Percentiles rank a stretch among this genome's conserved stretches.
Conservation (phyloP, 2,113 vertebrate species). For the Quiscalus mexicanus region DNA sequence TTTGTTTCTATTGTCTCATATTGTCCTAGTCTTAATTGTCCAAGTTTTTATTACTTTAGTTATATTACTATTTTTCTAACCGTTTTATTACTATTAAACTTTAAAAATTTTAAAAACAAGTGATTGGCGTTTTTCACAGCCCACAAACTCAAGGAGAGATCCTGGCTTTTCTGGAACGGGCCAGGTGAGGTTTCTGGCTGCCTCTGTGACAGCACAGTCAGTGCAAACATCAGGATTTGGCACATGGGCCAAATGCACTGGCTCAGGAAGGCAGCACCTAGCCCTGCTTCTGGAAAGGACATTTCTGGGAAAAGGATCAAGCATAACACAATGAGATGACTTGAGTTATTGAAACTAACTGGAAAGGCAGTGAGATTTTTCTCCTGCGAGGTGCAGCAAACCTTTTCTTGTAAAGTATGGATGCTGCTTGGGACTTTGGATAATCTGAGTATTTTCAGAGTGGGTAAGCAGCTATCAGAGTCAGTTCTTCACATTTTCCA, state of each 20-base stretch:
- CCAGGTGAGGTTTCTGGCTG: neutral
- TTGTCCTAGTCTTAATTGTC: too few species aligned
- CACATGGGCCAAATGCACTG: fast-evolving
- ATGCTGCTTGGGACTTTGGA: neutral
- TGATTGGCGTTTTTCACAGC: too few species aligned
- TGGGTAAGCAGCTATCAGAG: neutral
- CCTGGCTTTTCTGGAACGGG: neutral
- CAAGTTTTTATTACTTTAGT: too few species aligned
- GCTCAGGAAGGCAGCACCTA: fast-evolving
- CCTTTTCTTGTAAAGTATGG: neutral
- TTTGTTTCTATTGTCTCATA: too few species aligned
- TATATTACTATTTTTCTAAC: too few species aligned
- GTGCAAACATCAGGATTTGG: neutral
- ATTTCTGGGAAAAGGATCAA: neutral
- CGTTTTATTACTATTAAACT: too few species aligned
- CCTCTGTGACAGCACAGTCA: too few species aligned
- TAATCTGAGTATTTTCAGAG: neutral
- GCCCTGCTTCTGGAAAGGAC: neutral
- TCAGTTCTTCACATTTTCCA: neutral
- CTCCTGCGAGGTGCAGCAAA: neutral
- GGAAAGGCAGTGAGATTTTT: neutral
- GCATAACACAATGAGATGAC: neutral
- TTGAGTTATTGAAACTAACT: neutral
- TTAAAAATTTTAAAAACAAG: too few species aligned
- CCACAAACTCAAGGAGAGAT: neutral